Conservation (phyloP, 2,888 invertebrate species). For the Pristionchus exspectatus region DNA sequence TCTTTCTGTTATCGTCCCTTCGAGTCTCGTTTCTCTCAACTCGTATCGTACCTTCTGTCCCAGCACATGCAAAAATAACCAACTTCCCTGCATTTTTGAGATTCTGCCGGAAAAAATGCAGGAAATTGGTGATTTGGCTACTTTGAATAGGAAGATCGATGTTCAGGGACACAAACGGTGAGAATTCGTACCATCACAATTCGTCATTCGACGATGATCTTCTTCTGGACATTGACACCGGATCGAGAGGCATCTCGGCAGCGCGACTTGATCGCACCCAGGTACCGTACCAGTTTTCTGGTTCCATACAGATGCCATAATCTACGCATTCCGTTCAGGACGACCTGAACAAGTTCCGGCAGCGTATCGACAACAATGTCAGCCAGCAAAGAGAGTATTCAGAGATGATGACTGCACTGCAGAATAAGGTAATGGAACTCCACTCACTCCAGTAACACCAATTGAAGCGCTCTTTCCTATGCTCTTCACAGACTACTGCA, state of each 20-base stretch:
- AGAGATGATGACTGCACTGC: conserved; percentile 76
- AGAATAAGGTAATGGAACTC: conserved; percentile 70
- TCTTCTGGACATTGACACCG: conserved; percentile 69
- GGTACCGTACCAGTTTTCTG: conserved; percentile 46
- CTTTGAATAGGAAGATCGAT: neutral
- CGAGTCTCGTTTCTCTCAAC: neutral
- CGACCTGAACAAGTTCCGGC: conserved; percentile 76
- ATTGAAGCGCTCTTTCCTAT: no score
- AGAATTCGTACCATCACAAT: conserved; percentile 74
- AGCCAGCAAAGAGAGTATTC: conserved; percentile 77
- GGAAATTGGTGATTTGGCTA: neutral
- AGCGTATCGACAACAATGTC: conserved; percentile 77
- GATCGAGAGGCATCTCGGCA: conserved; percentile 63
- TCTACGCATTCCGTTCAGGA: conserved; percentile 61
- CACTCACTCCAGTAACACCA: neutral
- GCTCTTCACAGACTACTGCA: no score
- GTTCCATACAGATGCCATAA: neutral
- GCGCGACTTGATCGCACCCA: conserved; percentile 76
- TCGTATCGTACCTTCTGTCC: conserved; percentile 27
- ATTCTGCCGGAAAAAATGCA: neutral
- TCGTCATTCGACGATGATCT: conserved; percentile 75
- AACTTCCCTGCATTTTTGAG: neutral
- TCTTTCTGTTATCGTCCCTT: neutral
- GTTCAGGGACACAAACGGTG: conserved; percentile 76
- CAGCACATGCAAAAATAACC: neutral